phyloP scores from a whole-genome alignment of 2,888 invertebrate genomes.

The Patella caerulea region DNA sequence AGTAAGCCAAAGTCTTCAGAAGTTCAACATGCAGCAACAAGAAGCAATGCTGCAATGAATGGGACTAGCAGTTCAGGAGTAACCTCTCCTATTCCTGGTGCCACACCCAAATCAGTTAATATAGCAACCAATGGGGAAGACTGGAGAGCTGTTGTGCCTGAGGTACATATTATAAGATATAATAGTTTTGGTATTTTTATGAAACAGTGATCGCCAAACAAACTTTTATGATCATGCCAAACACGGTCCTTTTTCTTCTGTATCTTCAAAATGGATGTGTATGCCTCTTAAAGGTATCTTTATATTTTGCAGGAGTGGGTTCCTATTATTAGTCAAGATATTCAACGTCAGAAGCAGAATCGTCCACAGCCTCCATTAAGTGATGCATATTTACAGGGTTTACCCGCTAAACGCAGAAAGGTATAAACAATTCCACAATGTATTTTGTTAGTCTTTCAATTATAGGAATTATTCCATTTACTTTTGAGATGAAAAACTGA shows the following conservation, averaged over 20 bases:
- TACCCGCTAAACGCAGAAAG: conserved; percentile 91
- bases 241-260: too few species aligned
- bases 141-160: conserved; percentile 6
- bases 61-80: not conserved
- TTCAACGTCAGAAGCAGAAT: conserved; percentile 80
- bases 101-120: not conserved
- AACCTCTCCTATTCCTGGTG: not conserved
- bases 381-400: conserved; percentile 90
- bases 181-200: too few species aligned
- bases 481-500: too few species aligned
- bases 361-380: conserved; percentile 80
- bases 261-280: too few species aligned
- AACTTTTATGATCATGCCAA: too few species aligned
- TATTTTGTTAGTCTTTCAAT: too few species aligned
- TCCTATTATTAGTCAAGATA: conserved; percentile 87
- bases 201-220: too few species aligned
- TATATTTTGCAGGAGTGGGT: conserved; percentile 80
- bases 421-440: conserved; percentile 68
- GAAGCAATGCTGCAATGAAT: too few species aligned
- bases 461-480: too few species aligned
- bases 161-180: not conserved
- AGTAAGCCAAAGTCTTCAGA: too few species aligned
- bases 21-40: too few species aligned
- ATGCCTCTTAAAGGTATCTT: not conserved
- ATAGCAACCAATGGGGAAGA: conserved; percentile 1